Evolutionary conservation across 2,113 vertebrate species (phyloP).

Genomic region (Phaethornis superciliosus): DNA sequence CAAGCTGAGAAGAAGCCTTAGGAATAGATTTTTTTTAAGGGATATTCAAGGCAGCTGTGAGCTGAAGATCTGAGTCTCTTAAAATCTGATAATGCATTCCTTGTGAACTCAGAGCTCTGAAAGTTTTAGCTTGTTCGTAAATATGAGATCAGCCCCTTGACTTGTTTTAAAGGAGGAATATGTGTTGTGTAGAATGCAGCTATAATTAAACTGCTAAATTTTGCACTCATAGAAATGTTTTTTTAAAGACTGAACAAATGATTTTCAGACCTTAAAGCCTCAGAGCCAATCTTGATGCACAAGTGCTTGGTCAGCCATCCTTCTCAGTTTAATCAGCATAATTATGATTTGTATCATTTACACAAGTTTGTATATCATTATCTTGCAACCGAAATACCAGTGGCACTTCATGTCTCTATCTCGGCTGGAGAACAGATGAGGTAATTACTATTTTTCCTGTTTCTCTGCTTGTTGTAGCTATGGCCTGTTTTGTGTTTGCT

Average conservation of each 20-base stretch:
- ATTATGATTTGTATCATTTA: not conserved
- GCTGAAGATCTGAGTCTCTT: not conserved
- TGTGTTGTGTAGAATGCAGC: not conserved
- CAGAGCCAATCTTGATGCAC: not conserved
- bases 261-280: constrained; percentile 4
- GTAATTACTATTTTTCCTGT: not conserved
- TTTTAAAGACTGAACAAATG: not conserved
- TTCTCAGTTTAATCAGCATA: not conserved
- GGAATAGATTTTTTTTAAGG: constrained; percentile 35
- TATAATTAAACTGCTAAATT: not conserved
- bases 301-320: not conserved
- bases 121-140: not conserved
- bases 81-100: constrained; percentile 20
- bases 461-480: not conserved
- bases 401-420: not conserved
- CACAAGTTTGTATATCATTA: not conserved
- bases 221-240: not conserved
- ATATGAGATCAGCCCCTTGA: not conserved
- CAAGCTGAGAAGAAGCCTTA: not conserved
- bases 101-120: not conserved
- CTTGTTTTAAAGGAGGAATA: not conserved
- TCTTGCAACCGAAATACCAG: not conserved
- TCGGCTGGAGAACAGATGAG: not conserved
- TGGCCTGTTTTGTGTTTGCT: not conserved
- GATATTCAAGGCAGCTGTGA: constrained; percentile 27